A percentile compares a stretch with the other conserved stretches of the same genome.
Evolutionary conservation across 2,113 vertebrate genomes (phyloP).

Genomic region (human): GRCh38 chr6:129138501-129139000

Average conservation of each 20-base stretch:
- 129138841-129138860: not conserved
- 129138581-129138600: not conserved
- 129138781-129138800: not conserved
- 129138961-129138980: not conserved
- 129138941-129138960: not conserved
- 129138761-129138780: not conserved
- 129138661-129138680: not conserved
- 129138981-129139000: not conserved
- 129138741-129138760: not conserved
- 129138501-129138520: not conserved
- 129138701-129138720: not conserved
- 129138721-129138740: not conserved
- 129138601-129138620: not conserved
- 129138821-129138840: not conserved
- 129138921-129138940: not conserved
- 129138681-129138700: not conserved
- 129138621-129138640: slow-evolving; percentile 12
- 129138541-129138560: not conserved
- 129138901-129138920: not conserved
- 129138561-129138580: not conserved
- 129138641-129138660: not conserved
- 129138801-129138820: not conserved
- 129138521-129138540: not conserved
- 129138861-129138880: accelerated
- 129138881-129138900: not conserved